These are phyloP conservation scores for Pagrus major DNA, from an alignment of 2,113 vertebrate species.

Conservation along the genomic window DNA sequence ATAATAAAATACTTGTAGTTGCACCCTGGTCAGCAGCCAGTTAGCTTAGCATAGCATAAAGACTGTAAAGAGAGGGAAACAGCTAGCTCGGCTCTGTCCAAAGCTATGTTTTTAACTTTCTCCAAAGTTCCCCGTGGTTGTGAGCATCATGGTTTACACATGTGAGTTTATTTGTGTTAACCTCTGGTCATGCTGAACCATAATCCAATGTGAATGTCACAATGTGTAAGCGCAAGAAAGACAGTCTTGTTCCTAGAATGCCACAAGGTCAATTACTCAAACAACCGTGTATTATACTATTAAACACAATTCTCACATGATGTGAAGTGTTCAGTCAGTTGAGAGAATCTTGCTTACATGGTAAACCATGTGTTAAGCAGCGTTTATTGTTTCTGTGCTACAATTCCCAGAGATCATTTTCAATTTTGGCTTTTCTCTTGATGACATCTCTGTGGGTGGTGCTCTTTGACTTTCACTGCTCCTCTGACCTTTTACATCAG, in stretches of 20 bases:
- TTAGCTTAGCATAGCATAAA: background rate
- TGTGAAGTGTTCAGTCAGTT: background rate
- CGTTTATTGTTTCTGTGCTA: background rate
- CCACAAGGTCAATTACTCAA: background rate
- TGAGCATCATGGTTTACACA: background rate
- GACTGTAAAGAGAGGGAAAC: background rate
- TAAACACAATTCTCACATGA: background rate
- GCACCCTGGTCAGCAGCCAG: background rate
- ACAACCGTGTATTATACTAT: background rate
- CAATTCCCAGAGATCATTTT: background rate
- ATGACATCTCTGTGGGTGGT: background rate
- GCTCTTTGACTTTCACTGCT: background rate
- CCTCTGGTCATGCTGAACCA: background rate
- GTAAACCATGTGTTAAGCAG: background rate
- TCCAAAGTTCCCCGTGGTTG: background rate
- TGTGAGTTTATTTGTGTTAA: background rate
- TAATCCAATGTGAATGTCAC: constrained; percentile 2
- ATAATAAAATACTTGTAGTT: too few species aligned
- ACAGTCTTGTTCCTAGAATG: background rate
- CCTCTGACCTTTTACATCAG: too few species aligned
- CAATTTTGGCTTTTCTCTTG: background rate
- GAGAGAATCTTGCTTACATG: background rate
- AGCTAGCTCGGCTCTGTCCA: background rate
- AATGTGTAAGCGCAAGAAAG: constrained; percentile 1
- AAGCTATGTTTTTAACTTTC: background rate